phyloP scores from a whole-genome alignment of 1,140 invertebrate genomes.

The Propsilocerus akamusi region DNA sequence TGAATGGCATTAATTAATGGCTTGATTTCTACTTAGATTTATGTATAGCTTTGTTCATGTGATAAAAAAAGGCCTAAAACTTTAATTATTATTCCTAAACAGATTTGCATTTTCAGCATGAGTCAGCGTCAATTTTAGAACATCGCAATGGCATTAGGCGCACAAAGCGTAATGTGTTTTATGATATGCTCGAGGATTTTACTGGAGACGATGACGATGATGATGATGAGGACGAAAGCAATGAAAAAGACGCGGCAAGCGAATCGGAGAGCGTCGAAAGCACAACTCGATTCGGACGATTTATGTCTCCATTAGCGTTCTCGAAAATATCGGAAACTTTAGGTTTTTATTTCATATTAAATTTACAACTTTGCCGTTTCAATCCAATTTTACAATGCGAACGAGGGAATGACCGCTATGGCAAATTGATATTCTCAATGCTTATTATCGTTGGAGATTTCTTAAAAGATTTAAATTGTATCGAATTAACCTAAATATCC shows the following conservation, averaged over 20 bases:
- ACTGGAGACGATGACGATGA: neutral
- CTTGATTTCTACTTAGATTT: too few relatives aligned
- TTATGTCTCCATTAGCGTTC: conserved; percentile 35
- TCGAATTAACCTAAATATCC: too few relatives aligned
- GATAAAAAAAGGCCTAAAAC: too few relatives aligned
- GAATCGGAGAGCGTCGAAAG: neutral
- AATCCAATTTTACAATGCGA: too few relatives aligned
- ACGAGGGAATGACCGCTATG: too few relatives aligned
- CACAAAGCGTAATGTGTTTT: neutral
- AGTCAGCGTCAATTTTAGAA: neutral
- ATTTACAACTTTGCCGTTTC: conserved; percentile 29
- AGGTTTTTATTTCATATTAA: conserved; percentile 20
- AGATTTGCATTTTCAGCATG: conserved; percentile 1
- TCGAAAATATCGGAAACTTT: conserved; percentile 43
- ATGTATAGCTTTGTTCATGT: too few relatives aligned
- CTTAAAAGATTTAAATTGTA: too few relatives aligned
- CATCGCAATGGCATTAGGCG: neutral
- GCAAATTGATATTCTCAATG: too few relatives aligned
- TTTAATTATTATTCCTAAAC: conserved; percentile 4
- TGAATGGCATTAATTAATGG: neutral
- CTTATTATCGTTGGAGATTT: too few relatives aligned
- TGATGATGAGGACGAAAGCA: neutral
- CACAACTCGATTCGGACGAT: conserved; percentile 15
- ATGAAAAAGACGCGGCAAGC: neutral
- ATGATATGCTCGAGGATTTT: neutral